phyloP scores from a whole-genome alignment of 2,888 invertebrate genomes.

The Crioceris asparagi region DNA sequence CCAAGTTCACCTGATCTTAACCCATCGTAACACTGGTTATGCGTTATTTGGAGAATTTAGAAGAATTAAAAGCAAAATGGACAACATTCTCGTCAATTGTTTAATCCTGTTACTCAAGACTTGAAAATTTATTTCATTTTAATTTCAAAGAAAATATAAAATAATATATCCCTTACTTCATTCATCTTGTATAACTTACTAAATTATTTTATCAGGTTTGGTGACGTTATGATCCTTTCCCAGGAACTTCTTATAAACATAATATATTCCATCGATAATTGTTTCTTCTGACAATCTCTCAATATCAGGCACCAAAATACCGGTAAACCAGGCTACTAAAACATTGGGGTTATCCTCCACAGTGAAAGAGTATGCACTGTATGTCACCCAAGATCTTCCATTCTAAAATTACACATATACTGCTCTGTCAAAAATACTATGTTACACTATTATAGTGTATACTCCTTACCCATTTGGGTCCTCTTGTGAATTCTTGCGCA shows the following conservation, averaged over 20 bases:
- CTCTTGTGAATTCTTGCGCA: slow-evolving; percentile 25
- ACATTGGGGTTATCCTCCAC: slow-evolving; percentile 42
- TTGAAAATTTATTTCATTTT: too few relatives aligned
- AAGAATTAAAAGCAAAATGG: too few relatives aligned
- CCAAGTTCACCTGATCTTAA: too few relatives aligned
- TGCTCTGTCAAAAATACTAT: not conserved
- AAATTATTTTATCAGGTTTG: slow-evolving; percentile 31
- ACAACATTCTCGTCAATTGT: too few relatives aligned
- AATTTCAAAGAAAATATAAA: too few relatives aligned
- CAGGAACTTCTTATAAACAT: slow-evolving; percentile 27
- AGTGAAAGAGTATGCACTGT: slow-evolving; percentile 8
- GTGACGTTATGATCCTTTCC: slow-evolving; percentile 38
- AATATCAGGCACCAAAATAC: slow-evolving; percentile 49
- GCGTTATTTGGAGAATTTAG: too few relatives aligned
- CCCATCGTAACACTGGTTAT: too few relatives aligned
- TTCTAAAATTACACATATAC: slow-evolving; percentile 11
- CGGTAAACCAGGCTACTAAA: slow-evolving; percentile 57
- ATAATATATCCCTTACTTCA: too few relatives aligned
- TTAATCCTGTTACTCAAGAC: too few relatives aligned
- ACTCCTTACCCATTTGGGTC: slow-evolving; percentile 5
- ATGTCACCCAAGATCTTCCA: slow-evolving; percentile 16
- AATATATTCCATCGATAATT: slow-evolving; percentile 40
- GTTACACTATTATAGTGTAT: not conserved
- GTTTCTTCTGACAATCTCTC: slow-evolving; percentile 45
- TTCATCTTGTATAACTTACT: too few relatives aligned